phyloP scores from a whole-genome alignment of 2,888 invertebrate genomes.

The Pyrrhosoma nymphula region DNA sequence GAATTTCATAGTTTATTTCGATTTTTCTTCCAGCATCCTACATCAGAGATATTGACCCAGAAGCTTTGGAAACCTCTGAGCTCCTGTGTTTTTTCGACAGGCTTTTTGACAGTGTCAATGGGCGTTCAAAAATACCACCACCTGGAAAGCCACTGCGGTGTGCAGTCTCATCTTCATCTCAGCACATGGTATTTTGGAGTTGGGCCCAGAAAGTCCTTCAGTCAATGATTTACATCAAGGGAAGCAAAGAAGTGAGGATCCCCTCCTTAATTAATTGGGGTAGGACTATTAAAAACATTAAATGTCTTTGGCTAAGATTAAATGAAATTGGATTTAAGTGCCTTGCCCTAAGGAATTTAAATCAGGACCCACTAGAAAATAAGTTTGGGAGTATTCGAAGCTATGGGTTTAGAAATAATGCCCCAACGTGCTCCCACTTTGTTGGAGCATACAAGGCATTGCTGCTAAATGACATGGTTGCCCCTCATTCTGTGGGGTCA shows the following conservation, averaged over 20 bases:
- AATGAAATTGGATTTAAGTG: background rate
- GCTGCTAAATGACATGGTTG: conserved; percentile 13
- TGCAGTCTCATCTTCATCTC: background rate
- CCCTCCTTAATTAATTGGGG: conserved; percentile 17
- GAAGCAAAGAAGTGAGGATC: background rate
- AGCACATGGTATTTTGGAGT: background rate
- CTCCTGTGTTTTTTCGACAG: background rate
- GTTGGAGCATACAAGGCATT: background rate
- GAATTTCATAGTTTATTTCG: background rate
- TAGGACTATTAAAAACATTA: background rate
- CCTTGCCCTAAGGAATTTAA: background rate
- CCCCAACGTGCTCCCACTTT: background rate
- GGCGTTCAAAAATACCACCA: background rate
- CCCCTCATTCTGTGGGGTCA: conserved; percentile 37
- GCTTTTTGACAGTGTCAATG: conserved; percentile 31
- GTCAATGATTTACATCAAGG: background rate
- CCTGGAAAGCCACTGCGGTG: background rate
- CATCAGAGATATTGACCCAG: background rate
- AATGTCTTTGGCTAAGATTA: background rate
- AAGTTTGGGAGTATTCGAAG: background rate
- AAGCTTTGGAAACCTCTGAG: background rate
- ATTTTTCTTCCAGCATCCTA: background rate
- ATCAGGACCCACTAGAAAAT: background rate
- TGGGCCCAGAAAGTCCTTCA: background rate
- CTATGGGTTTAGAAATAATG: background rate